phyloP scores from a whole-genome alignment of 1,140 invertebrate genomes.

The Venturia canescens region DNA sequence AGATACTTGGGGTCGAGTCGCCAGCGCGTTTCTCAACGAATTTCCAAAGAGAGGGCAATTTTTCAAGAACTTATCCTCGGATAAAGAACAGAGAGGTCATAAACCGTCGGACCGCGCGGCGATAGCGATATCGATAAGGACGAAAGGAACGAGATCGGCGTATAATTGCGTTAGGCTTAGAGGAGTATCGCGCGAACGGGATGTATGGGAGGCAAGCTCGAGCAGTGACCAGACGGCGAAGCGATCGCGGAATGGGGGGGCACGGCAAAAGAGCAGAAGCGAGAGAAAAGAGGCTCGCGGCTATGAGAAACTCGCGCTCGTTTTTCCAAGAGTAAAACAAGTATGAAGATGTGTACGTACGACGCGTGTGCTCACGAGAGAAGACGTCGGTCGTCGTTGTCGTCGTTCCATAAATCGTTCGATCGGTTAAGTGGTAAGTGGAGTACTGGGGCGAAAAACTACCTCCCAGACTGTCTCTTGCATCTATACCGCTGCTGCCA shows the following conservation, averaged over 20 bases:
- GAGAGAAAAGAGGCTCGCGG: conserved; percentile 3
- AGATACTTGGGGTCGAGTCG: too few species aligned
- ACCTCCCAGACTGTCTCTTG: conserved; percentile 62
- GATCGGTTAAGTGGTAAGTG: conserved; percentile 68
- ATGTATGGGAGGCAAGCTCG: conserved; percentile 33
- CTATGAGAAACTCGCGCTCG: background rate
- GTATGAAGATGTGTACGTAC: background rate
- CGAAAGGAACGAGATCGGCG: background rate
- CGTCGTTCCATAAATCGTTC: conserved; percentile 66
- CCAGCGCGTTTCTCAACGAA: too few species aligned
- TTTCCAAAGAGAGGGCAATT: too few species aligned
- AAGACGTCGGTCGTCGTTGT: conserved; percentile 52
- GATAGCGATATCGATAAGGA: background rate
- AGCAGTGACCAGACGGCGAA: background rate
- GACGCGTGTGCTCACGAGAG: background rate
- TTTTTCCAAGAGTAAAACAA: conserved; percentile 9
- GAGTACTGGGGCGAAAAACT: conserved; percentile 74
- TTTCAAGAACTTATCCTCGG: too few species aligned
- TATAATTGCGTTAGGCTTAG: background rate
- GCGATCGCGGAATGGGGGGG: background rate
- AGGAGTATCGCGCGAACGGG: background rate
- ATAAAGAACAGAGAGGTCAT: background rate
- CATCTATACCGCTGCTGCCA: conserved; percentile 30
- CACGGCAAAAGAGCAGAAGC: conserved; percentile 8
- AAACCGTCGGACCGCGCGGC: background rate